Evolutionary conservation across 2,888 invertebrate genomes (phyloP), one percentile per base, ranked within the genome.

Genomic region (Epinotia bilunana): DNA sequence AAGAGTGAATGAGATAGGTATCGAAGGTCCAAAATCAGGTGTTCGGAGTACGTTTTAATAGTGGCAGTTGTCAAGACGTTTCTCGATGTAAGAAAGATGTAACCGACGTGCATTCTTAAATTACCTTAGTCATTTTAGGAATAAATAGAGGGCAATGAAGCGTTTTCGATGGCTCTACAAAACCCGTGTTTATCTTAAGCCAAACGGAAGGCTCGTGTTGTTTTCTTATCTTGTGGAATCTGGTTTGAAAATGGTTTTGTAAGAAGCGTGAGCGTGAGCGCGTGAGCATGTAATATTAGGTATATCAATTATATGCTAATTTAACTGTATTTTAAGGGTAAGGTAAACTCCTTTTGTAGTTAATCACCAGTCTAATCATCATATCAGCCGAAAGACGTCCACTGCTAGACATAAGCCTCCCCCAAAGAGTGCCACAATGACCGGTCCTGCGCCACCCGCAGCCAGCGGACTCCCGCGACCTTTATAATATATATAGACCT

Each of bases 151-250:
- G 18, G 16, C 20, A n/a, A 5, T 12, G 13, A 58, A n/a, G 28
- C 33, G 39, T 61, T 67, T 67, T 73, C 60, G 65, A 53, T 60
- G 28, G 28, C 61, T 64, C 67, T 60, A 18, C 33, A 2, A 58
- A 67, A 73, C 65, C 72, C 65, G 18, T 73, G 49, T 73, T 72
- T 67, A 73, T 67, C 60, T 61, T 71, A 49, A 72, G 18, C 39
- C 74, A 33, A 62, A 63, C 46, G 57, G 68, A 73, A 73, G 68
- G 62, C 53, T 55, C 20, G 28, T 57, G 46, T 58, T 61, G 46
- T 18, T 33, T 13, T 69, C 43, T 57, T 62, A 53, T 60, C 20
- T n/a, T 55, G 13, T 58, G 43, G 28, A 67, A 60, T 68, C 33
- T 39, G 67, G 18, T 57, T 68, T 57, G 18, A n/a, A 64, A 57